Conservation (phyloP, 1,140 invertebrate species). For the Sipha flava region DNA sequence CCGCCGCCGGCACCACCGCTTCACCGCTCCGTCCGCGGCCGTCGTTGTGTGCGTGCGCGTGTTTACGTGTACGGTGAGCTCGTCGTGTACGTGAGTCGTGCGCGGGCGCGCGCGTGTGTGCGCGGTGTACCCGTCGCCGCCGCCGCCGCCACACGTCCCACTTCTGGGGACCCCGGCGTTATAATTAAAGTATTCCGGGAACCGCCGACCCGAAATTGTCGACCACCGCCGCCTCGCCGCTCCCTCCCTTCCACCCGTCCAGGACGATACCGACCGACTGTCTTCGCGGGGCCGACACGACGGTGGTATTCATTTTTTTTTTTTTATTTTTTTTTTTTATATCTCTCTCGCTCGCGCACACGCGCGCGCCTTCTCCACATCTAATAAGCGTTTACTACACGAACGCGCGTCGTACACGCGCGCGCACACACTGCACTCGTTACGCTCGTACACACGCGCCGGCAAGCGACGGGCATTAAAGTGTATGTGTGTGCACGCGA, state of each 20-base stretch:
- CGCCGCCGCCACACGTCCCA: neutral
- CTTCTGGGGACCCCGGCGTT: constrained; percentile 6
- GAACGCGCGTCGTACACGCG: neutral
- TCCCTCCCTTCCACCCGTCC: neutral
- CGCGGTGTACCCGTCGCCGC: neutral
- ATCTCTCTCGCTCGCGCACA: neutral
- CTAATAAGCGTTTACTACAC: neutral
- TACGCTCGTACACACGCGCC: too few species aligned
- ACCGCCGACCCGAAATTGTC: constrained; percentile 29
- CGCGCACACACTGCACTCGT: too few species aligned
- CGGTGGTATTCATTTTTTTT: constrained; percentile 2
- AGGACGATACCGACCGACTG: too few species aligned
- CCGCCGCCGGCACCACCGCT: neutral
- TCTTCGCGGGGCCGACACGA: neutral
- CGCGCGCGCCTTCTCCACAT: neutral
- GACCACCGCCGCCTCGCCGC: neutral
- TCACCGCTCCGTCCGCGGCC: neutral
- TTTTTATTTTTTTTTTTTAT: neutral
- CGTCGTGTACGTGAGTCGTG: neutral
- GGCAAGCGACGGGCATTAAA: too few species aligned
- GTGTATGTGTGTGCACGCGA: too few species aligned
- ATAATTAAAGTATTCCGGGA: constrained; percentile 32
- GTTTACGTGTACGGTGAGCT: neutral
- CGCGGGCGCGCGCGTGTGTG: neutral
- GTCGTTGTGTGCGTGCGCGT: neutral